Conservation (phyloP, 2,888 invertebrate species). For the Idaea aversata region DNA sequence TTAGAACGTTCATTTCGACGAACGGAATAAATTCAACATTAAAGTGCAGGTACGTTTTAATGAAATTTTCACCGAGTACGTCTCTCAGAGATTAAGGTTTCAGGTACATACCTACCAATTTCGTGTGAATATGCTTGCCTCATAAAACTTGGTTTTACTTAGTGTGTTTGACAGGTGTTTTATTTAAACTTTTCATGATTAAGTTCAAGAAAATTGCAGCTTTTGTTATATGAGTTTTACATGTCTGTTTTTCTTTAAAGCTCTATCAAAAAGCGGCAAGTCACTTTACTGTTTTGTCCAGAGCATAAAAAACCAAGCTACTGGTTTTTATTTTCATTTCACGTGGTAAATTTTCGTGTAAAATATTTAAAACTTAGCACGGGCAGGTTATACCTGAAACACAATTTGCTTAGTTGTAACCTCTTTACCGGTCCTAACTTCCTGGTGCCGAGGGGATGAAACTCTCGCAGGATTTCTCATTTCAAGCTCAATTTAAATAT, state of each 20-base stretch:
- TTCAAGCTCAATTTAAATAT: constrained; percentile 69
- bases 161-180: not conserved
- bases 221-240: not conserved
- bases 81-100: constrained; percentile 12
- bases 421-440: constrained; percentile 54
- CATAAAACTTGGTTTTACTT: not conserved
- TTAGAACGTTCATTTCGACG: not conserved
- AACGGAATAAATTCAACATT: constrained; percentile 3
- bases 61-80: constrained; percentile 12
- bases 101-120: constrained; percentile 5
- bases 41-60: constrained; percentile 10
- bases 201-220: not conserved
- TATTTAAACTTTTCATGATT: not conserved
- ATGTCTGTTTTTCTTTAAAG: not conserved
- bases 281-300: not conserved
- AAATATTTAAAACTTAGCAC: constrained; percentile 36
- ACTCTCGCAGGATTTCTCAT: constrained; percentile 63
- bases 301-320: too few relatives aligned
- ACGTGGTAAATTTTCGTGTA: not conserved
- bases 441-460: constrained; percentile 37
- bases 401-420: constrained; percentile 70
- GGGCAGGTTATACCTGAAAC: constrained; percentile 43
- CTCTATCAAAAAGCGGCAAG: not conserved
- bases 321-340: too few relatives aligned
- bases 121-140: not conserved